These are phyloP conservation scores for Lottia gigantea DNA, from an alignment of 2,888 invertebrate species.

Conservation along the genomic window DNA sequence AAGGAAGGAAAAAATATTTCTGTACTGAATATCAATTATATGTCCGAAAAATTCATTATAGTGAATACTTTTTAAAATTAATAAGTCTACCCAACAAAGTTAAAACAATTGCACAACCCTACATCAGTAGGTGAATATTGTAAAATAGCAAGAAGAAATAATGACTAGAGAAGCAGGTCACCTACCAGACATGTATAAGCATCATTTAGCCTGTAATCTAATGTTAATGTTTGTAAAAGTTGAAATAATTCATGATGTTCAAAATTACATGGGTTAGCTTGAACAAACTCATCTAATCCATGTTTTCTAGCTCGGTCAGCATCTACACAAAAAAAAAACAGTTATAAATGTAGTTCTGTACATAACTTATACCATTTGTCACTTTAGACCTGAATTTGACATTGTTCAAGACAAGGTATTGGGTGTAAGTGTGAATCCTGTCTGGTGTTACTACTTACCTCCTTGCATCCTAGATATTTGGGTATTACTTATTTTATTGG, in stretches of 20 bases:
- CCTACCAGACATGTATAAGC: constrained; percentile 96
- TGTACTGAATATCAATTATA: no score
- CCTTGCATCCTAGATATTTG: constrained; percentile 89
- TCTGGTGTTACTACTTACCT: constrained; percentile 72
- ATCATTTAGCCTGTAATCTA: constrained; percentile 95
- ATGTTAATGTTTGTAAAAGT: constrained; percentile 88
- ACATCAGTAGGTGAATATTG: no score
- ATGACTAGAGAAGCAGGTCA: constrained; percentile 31
- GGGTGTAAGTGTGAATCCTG: neutral
- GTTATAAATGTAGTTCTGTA: no score
- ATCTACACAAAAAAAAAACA: constrained; percentile 72
- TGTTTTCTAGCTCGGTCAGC: constrained; percentile 94
- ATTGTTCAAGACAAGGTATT: no score
- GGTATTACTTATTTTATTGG: constrained; percentile 72
- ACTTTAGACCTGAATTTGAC: no score
- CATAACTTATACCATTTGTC: no score
- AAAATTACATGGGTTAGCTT: constrained; percentile 97
- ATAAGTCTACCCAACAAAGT: no score
- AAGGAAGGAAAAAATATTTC: no score
- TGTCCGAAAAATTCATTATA: no score
- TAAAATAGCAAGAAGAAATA: neutral
- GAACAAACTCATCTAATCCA: constrained; percentile 99
- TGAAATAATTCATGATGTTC: constrained; percentile 95
- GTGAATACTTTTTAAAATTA: no score
- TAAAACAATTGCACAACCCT: no score